Evolutionary conservation across 2,113 vertebrate genomes (phyloP), one percentile per base, ranked within the genome.

Genomic region (Ochotona princeps): DNA sequence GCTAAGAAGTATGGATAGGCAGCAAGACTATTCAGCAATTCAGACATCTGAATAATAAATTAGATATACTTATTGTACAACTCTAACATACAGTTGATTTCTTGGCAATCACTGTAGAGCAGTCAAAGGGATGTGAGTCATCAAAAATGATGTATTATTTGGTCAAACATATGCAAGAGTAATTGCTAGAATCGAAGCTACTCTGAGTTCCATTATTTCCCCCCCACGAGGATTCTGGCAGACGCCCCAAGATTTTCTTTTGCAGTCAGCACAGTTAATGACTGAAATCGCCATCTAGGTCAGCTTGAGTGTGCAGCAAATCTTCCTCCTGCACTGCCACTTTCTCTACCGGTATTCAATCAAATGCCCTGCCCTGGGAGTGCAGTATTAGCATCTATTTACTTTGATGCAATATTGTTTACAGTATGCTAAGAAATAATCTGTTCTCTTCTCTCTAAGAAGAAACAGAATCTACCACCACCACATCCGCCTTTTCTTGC

Each of bases 61-160:
- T 87, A 86, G 47, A 89, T 73, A 54, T n/a, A 89, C 83, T 94
- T 84, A 82, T 65, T 93, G 57, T 25, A 30, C 18, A 78, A 65
- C 28, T 83, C 57, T 90, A 93, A 89, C 65, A 30, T 84, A 87
- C 25, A 91, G 69, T 84, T 93, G 21, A 23, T 91, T 89, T 80
- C 66, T 93, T 96, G 87, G 81, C 84, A 69, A 51, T 69, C 57
- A 65, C 20, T 49, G 81, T 83, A 5, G 61, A 23, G 88, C 2
- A 76, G 38, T 89, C 81, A 78, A 30, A 78, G 47, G 30, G 54
- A 79, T 69, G 7, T 81, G 76, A 89, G 66, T 93, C 90, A 93
- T 81, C 35, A 13, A 30, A 85, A 81, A n/a, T 69, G 72, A 93
- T 87, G 57, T 54, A 72, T 90, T 67, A 92, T 82, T 96, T 95